phyloP scores from a whole-genome alignment of 2,888 invertebrate genomes.

The Pasiphila rectangulata region DNA sequence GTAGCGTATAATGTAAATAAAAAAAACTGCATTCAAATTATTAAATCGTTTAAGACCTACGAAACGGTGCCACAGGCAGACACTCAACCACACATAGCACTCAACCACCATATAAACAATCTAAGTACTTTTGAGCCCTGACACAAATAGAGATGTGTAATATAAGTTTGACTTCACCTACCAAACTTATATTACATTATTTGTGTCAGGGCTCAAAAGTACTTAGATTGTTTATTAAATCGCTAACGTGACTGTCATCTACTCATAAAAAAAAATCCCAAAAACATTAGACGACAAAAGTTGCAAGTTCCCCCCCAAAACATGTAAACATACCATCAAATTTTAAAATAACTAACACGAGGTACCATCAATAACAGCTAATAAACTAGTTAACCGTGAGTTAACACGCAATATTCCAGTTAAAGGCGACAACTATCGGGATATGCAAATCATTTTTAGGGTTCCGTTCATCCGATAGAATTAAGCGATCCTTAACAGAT shows the following conservation, averaged over 20 bases:
- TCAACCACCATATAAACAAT: too few species aligned
- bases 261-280: slow-evolving; percentile 2
- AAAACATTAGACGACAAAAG: slow-evolving; percentile 2
- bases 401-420: slow-evolving; percentile 59
- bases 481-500: too few species aligned
- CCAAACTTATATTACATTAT: too few species aligned
- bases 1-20: background rate
- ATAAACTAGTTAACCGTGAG: slow-evolving; percentile 56
- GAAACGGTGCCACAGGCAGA: too few species aligned
- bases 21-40: background rate
- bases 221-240: too few species aligned
- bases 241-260: background rate
- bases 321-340: slow-evolving; percentile 19
- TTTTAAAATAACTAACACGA: slow-evolving; percentile 53
- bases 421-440: slow-evolving; percentile 60
- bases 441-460: slow-evolving; percentile 69
- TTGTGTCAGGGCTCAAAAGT: too few species aligned
- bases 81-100: too few species aligned
- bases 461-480: too few species aligned
- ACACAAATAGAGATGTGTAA: too few species aligned
- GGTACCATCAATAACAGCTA: slow-evolving; percentile 66
- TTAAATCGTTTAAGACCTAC: too few species aligned
- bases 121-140: too few species aligned
- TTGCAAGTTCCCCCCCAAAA: slow-evolving; percentile 23
- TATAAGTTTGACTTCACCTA: too few species aligned